These are phyloP conservation scores for Capromys pilorides DNA, from an alignment of 2,797 vertebrate species.

Conservation along the genomic window DNA sequence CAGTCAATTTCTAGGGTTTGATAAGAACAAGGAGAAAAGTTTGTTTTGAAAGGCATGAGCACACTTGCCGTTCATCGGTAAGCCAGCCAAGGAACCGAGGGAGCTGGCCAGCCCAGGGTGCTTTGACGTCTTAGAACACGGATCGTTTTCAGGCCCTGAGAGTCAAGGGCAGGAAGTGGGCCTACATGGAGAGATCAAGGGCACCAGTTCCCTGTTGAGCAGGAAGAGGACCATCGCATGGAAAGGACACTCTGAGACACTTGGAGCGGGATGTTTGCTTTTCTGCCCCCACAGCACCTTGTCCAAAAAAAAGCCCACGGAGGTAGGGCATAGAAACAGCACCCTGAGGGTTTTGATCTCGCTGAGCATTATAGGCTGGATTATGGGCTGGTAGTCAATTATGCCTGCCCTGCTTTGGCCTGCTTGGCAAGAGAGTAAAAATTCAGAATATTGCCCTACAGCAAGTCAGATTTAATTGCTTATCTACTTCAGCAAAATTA, in stretches of 20 bases:
- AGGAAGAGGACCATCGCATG: not conserved
- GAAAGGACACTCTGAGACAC: not conserved
- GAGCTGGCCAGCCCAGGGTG: not conserved
- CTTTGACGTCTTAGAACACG: slow-evolving; percentile 53
- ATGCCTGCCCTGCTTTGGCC: not conserved
- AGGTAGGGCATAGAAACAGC: not conserved
- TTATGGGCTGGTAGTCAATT: not conserved
- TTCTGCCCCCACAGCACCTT: not conserved
- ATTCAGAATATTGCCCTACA: not conserved
- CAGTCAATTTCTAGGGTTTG: slow-evolving; percentile 65
- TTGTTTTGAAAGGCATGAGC: slow-evolving; percentile 63
- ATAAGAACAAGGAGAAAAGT: slow-evolving; percentile 38
- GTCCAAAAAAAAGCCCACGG: not conserved
- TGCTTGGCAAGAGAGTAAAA: slow-evolving; percentile 46
- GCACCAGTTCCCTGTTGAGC: not conserved
- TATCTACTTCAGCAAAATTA: slow-evolving; percentile 20
- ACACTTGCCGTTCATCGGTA: slow-evolving; percentile 21
- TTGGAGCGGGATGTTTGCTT: not conserved
- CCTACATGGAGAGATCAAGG: slow-evolving; percentile 40
- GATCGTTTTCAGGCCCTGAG: slow-evolving; percentile 54
- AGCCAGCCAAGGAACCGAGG: not conserved
- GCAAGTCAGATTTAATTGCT: slow-evolving; percentile 30
- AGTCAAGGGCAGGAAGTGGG: slow-evolving; percentile 58
- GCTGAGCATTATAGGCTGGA: not conserved
- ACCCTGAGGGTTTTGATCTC: not conserved